phyloP scores from a whole-genome alignment of 2,888 invertebrate species.

The Mythimna ferrago region DNA sequence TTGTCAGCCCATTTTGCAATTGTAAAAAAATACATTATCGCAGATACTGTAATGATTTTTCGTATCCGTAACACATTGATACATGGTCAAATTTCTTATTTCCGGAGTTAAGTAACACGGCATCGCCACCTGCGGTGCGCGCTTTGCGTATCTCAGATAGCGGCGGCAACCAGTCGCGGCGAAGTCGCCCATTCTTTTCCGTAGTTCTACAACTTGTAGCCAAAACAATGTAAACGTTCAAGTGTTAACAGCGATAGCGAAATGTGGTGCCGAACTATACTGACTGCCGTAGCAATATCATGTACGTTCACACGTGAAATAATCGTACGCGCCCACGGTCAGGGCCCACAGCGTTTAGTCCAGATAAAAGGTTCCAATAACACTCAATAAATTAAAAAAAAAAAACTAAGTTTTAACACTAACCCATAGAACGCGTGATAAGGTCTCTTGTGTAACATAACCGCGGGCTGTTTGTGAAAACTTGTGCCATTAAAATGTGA shows the following conservation, averaged over 20 bases:
- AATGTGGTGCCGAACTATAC: slow-evolving; percentile 83
- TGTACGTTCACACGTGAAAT: slow-evolving; percentile 84
- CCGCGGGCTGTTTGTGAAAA: slow-evolving; percentile 27
- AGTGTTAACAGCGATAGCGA: slow-evolving; percentile 72
- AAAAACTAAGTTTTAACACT: slow-evolving; percentile 40
- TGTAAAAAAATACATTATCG: not conserved
- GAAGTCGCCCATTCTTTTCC: slow-evolving; percentile 35
- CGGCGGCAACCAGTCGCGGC: slow-evolving; percentile 20
- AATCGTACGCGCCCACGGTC: slow-evolving; percentile 73
- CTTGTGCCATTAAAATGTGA: slow-evolving; percentile 58
- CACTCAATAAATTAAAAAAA: slow-evolving; percentile 59
- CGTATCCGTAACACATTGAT: slow-evolving; percentile 11
- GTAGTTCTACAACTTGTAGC: slow-evolving; percentile 23
- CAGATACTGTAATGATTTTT: slow-evolving; percentile 9
- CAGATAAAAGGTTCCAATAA: slow-evolving; percentile 86
- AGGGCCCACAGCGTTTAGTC: slow-evolving; percentile 76
- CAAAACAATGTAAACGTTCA: slow-evolving; percentile 56
- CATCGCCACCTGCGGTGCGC: slow-evolving; percentile 50
- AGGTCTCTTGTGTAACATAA: slow-evolving; percentile 23
- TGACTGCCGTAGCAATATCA: slow-evolving; percentile 80
- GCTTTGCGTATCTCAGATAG: slow-evolving; percentile 27
- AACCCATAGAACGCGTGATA: slow-evolving; percentile 30
- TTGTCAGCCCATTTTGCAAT: not conserved
- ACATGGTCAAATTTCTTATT: slow-evolving; percentile 12
- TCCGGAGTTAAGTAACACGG: slow-evolving; percentile 3